A percentile compares a stretch with the other conserved stretches of the same genome.
Evolutionary conservation across 2,888 invertebrate species (phyloP).

Genomic region (Ommatoiulus sabulosus): DNA sequence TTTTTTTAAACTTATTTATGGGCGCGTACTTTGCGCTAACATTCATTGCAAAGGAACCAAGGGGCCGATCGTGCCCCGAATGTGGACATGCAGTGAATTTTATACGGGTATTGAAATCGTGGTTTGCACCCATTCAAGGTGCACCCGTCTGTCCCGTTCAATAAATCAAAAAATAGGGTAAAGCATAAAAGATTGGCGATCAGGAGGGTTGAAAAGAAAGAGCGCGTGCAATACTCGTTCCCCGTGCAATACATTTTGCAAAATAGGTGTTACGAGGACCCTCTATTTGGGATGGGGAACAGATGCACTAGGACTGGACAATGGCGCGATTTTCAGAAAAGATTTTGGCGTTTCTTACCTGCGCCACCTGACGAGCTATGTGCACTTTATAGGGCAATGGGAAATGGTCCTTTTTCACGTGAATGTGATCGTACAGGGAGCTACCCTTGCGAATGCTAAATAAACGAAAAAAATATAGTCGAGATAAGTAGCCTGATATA

Average conservation of each 20-base stretch:
- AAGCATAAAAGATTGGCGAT: background rate
- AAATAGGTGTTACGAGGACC: slow-evolving; percentile 1
- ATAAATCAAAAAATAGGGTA: slow-evolving; percentile 10
- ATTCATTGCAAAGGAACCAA: background rate
- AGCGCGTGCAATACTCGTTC: slow-evolving; percentile 28
- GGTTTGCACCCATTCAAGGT: slow-evolving; percentile 34
- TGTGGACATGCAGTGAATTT: slow-evolving; percentile 2
- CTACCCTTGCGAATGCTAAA: slow-evolving; percentile 65
- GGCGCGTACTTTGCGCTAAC: background rate
- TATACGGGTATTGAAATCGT: background rate
- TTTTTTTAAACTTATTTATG: background rate
- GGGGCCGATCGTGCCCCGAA: slow-evolving; percentile 27
- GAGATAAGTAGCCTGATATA: background rate
- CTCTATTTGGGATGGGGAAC: background rate
- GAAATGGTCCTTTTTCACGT: slow-evolving; percentile 64
- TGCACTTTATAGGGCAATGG: slow-evolving; percentile 63
- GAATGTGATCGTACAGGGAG: slow-evolving; percentile 66
- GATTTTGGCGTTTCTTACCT: slow-evolving; percentile 61
- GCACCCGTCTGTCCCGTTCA: slow-evolving; percentile 1
- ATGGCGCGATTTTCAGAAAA: background rate
- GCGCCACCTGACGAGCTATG: slow-evolving; percentile 66
- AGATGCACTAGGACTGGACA: background rate
- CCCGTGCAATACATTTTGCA: background rate
- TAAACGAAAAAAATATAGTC: background rate
- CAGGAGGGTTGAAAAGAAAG: background rate